phyloP scores from a whole-genome alignment of 2,113 vertebrate species.

The Boulengeromyrus knoepffleri region DNA sequence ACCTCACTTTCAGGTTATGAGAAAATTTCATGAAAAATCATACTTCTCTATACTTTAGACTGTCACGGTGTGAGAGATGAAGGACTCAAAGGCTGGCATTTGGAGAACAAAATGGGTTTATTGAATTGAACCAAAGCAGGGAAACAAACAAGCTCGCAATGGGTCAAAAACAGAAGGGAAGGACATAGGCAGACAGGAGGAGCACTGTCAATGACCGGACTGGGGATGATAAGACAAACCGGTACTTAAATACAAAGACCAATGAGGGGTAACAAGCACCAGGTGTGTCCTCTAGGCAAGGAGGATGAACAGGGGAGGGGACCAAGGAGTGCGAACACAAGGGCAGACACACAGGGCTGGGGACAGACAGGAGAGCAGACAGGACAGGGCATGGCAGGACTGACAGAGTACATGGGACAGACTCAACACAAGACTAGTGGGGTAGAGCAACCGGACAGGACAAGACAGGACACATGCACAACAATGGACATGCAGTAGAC shows the following conservation, averaged over 20 bases:
- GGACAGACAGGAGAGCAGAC: not conserved
- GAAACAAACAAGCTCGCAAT: not conserved
- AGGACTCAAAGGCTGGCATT: not conserved
- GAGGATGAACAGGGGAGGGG: not conserved
- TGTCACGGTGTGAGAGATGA: not conserved
- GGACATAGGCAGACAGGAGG: not conserved
- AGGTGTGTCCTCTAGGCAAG: not conserved
- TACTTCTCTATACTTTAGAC: not conserved
- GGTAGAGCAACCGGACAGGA: not conserved
- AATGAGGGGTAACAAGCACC: not conserved
- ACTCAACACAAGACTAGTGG: not conserved
- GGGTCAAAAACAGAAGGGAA: not conserved
- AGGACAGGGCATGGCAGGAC: not conserved
- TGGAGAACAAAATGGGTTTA: not conserved
- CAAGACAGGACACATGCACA: not conserved
- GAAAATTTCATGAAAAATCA: not conserved
- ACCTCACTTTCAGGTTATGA: not conserved
- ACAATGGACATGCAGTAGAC: not conserved
- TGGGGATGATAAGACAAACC: not conserved
- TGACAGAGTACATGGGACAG: not conserved
- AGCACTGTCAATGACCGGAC: not conserved
- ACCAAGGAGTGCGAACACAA: not conserved
- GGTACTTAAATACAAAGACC: not conserved
- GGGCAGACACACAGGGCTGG: not conserved
- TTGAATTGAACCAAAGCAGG: not conserved